Percentiles rank a stretch among this genome's conserved stretches.
These are phyloP conservation scores for Calameuta pallipes DNA, from an alignment of 2,888 invertebrate genomes.

Conservation along the genomic window DNA sequence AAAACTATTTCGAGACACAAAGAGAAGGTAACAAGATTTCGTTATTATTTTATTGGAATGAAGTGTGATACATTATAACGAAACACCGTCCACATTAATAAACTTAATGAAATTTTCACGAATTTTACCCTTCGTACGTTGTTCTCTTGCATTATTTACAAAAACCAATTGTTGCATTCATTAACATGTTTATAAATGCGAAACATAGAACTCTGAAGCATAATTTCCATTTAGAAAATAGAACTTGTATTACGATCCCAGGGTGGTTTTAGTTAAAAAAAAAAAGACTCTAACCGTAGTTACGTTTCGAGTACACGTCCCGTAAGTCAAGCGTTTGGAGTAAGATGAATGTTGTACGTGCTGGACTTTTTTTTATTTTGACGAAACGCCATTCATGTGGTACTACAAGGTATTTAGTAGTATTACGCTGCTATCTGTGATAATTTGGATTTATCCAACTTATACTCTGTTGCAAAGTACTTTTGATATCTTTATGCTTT, in stretches of 20 bases:
- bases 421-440: neutral
- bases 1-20: neutral
- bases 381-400: neutral
- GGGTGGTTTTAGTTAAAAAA: neutral
- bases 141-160: slow-evolving; percentile 32
- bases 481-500: neutral
- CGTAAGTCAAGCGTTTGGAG: neutral
- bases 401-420: neutral
- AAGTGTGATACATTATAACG: slow-evolving; percentile 46
- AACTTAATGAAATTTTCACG: slow-evolving; percentile 1
- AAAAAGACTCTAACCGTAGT: neutral
- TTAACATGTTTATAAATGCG: neutral
- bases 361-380: neutral
- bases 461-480: neutral
- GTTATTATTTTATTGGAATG: slow-evolving; percentile 52
- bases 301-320: neutral
- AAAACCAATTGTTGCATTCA: slow-evolving; percentile 10
- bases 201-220: neutral
- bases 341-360: neutral
- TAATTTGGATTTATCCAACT: neutral
- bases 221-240: neutral
- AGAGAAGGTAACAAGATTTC: slow-evolving; percentile 5
- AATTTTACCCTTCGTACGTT: neutral
- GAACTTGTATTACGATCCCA: neutral
- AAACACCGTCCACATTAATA: slow-evolving; percentile 28